A percentile compares a stretch with the other conserved stretches of the same genome.
These are phyloP conservation scores for Osmerus eperlanus DNA, from an alignment of 2,113 vertebrate genomes.

Conservation along the genomic window DNA sequence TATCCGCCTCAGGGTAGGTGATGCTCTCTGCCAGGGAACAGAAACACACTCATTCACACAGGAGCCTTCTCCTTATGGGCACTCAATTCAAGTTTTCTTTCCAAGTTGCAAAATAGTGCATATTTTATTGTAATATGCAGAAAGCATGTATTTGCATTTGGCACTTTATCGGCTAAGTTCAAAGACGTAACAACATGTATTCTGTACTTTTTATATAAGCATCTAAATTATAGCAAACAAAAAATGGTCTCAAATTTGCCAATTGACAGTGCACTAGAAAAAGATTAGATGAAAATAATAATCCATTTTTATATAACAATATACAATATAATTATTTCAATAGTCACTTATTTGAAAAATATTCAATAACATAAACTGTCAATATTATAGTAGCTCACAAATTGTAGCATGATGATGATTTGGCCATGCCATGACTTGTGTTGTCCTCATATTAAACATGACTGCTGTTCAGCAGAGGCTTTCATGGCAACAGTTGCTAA, in stretches of 20 bases:
- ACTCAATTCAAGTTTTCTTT: constrained; percentile 50
- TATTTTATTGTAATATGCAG: constrained; percentile 68
- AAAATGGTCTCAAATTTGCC: not conserved
- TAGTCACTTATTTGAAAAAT: not conserved
- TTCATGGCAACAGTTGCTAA: too few relatives aligned
- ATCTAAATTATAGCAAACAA: too few relatives aligned
- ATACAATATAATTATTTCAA: not conserved
- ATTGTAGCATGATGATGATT: too few relatives aligned
- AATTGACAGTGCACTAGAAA: not conserved
- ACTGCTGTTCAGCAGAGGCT: too few relatives aligned
- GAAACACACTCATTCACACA: constrained; percentile 53
- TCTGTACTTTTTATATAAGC: too few relatives aligned
- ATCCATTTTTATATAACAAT: not conserved
- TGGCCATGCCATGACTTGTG: too few relatives aligned
- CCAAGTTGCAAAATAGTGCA: constrained; percentile 53
- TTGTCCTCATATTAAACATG: too few relatives aligned
- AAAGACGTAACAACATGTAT: not conserved
- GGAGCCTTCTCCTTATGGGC: constrained; percentile 45
- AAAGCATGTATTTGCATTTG: constrained; percentile 71
- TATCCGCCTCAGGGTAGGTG: constrained; percentile 97
- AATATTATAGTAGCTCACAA: too few relatives aligned
- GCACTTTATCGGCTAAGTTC: constrained; percentile 45
- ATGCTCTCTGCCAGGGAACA: constrained; percentile 62
- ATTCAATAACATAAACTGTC: not conserved
- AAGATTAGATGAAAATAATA: not conserved